Evolutionary conservation across 2,888 invertebrate genomes (phyloP), one percentile per base, ranked within the genome.

Genomic region (Heteromyza rotundicornis): DNA sequence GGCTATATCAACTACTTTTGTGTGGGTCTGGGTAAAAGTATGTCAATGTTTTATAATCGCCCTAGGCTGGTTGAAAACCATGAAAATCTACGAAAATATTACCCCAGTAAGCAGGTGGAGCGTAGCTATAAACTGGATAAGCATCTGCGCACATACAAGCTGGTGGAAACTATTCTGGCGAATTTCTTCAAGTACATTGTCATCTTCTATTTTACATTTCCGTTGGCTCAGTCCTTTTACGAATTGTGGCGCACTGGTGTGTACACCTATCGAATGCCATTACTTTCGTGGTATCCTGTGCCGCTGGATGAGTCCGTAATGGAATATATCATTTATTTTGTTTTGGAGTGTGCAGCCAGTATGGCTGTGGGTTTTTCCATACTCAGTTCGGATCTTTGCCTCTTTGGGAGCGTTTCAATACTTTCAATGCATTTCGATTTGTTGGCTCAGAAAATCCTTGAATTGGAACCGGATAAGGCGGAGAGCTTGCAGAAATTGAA

Each of bases 341-440:
- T 35, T 1, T 10, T 1, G 2, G 57, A 64, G 52, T n/a, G 36
- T 1, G 19, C 24, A 14, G 14, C 47, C 2, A 57, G 1, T 0
- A 35, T n/a, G 2, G 20, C 35, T 5, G 14, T 23, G 1, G 60
- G 60, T 3, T 47, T 59, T 1, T 59, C 40, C 3, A 63, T 64
- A 24, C 1, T 63, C 32, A 27, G 54, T 19, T 19, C 35, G n/a
- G 66, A 66, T 23, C 50, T 66, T 14, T 64, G 60, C 36, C 51
- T 66, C 1, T 66, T 57, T 20, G 59, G 64, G 16, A 59, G 36
- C 1, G 3, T 66, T 1, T 17, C 61, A 10, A 60, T 64, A 14
- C 19, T 66, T 40, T 63, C 58, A 10, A 62, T 66, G 66, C 62
- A 66, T 49, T 66, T 66, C 35, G 64, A 66, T n/a, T 20, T 62